A percentile compares a stretch with the other conserved stretches of the same genome.
phyloP scores from a whole-genome alignment of 92 coral and sea anemone genomes.

The Palythoa grandiflora region DNA sequence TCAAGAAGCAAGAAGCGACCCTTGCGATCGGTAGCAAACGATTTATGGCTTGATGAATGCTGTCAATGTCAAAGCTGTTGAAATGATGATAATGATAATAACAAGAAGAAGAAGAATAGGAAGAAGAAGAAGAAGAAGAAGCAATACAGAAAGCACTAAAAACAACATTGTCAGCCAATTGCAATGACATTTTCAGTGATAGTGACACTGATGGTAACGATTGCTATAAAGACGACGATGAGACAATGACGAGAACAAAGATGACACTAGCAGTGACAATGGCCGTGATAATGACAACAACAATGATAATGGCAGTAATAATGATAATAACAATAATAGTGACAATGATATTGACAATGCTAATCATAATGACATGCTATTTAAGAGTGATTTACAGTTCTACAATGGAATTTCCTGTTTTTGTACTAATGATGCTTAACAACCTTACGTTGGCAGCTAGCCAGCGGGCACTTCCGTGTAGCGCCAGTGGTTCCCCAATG shows the following conservation, averaged over 20 bases:
- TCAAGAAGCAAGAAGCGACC: too few relatives aligned
- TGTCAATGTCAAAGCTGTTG: too few relatives aligned
- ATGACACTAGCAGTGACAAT: background rate
- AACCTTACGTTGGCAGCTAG: conserved; percentile 37
- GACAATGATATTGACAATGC: background rate
- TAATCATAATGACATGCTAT: background rate
- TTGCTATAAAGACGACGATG: background rate
- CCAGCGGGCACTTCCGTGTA: conserved; percentile 65
- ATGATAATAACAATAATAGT: background rate
- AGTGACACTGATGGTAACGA: background rate
- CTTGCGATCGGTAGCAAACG: too few relatives aligned
- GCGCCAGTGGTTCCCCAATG: conserved; percentile 94
- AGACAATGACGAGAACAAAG: background rate
- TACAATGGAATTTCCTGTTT: too few relatives aligned
- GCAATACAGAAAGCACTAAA: too few relatives aligned
- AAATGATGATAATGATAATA: too few relatives aligned
- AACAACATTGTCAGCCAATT: background rate
- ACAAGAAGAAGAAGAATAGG: too few relatives aligned
- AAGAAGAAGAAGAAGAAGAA: too few relatives aligned
- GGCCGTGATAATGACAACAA: background rate
- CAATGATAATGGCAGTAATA: background rate
- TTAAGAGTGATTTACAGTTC: background rate
- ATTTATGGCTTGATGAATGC: too few relatives aligned
- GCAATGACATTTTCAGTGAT: background rate
- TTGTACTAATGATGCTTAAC: too few relatives aligned